Percentiles rank a stretch among this genome's conserved stretches.
Evolutionary conservation across 2,888 invertebrate species (phyloP).

Genomic region (Bellardia pandia): DNA sequence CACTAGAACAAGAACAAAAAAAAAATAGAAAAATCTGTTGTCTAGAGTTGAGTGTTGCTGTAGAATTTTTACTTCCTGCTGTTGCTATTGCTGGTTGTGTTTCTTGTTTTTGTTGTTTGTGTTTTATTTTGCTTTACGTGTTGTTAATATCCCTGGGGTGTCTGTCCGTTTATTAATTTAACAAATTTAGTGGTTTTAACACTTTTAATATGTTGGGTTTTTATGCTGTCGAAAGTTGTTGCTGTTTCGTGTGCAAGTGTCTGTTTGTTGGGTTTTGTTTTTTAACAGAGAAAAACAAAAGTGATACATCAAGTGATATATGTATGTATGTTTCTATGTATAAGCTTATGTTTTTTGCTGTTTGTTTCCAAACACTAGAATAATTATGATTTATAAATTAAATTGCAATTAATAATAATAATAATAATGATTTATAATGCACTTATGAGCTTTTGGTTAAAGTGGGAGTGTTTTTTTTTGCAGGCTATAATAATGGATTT

Average conservation of each 20-base stretch:
- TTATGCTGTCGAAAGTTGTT: conserved; percentile 53
- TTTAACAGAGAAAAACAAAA: conserved; percentile 43
- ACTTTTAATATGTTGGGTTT: conserved; percentile 73
- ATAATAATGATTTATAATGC: conserved; percentile 49
- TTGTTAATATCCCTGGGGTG: conserved; percentile 72
- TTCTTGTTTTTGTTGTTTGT: conserved; percentile 25
- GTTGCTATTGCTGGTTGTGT: conserved; percentile 17
- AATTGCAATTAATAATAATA: conserved; percentile 63
- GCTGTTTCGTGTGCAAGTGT: conserved; percentile 6
- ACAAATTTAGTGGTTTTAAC: conserved; percentile 74
- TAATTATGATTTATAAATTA: conserved; percentile 60
- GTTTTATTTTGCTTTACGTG: conserved; percentile 56
- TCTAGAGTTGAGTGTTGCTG: conserved; percentile 34
- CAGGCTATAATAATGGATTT: too few relatives aligned
- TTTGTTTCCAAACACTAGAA: conserved; percentile 26
- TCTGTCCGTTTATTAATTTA: conserved; percentile 74
- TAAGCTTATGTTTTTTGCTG: conserved; percentile 40
- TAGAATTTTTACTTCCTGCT: conserved; percentile 55
- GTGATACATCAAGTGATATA: conserved; percentile 60
- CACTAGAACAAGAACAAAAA: conserved; percentile 27
- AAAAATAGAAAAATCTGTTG: conserved; percentile 33
- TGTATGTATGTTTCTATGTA: conserved; percentile 22
- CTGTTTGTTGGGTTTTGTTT: not conserved
- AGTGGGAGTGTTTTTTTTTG: not conserved
- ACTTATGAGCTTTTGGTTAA: not conserved